Evolutionary conservation across 2,888 invertebrate species (phyloP), one percentile per base, ranked within the genome.

Genomic region (Tetheella fluctuosa): DNA sequence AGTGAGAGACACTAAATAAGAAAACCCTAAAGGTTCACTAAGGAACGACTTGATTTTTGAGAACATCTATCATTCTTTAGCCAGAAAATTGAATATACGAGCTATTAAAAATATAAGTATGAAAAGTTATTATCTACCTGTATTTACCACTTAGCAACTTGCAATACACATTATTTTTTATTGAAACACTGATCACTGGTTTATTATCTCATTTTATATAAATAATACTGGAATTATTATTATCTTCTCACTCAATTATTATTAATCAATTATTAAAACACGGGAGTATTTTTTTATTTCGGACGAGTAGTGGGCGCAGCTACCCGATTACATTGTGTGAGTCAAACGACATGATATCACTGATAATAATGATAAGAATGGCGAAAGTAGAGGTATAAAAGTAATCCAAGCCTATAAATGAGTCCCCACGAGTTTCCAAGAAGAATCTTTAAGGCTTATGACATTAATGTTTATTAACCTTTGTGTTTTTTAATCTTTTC

Each of bases 331-430:
- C 83, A 85, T 84, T 84, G 85, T 89, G 75, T 89, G 89, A 86
- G 79, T 83, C 83, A 84, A 87, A 81, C 85, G 86, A 87, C 83
- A 84, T 79, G 81, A 86, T 90, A 89, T 90, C 90, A 79, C 71
- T 83, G 83, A 84, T 85, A 86, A 83, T 68, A 71, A 48, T 48
- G 85, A 86, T 86, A 86, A 83, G 71, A 73, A 74, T 81, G 78
- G 86, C 79, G 76, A 84, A 85, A 82, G 74, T 69, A 64, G 66
- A 59, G 64, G 66, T 70, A 57, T 63, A 65, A 54, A 57, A 59
- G 65, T 54, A 67, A 65, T 64, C 61, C 69, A 64, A 66, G 67
- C 58, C 12, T 34, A 34, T n/a, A 55, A 57, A 23, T 55, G 54
- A 56, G 25, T 58, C 37, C 25, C 23, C 23, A 23, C 54, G 30